These are phyloP conservation scores for Hycleus cichorii DNA, from an alignment of 1,140 invertebrate species.

Conservation along the genomic window DNA sequence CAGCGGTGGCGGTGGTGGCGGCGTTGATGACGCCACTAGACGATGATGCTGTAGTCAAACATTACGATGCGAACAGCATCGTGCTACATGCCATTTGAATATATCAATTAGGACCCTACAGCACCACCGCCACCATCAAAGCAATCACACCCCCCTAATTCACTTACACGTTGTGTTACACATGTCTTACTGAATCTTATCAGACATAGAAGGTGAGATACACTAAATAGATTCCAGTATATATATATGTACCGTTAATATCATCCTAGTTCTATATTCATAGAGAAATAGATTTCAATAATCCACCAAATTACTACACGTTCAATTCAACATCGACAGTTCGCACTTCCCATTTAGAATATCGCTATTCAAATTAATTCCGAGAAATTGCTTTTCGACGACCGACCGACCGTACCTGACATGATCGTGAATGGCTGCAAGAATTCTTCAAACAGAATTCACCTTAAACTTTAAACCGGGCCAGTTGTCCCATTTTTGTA, in stretches of 20 bases:
- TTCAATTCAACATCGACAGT: conserved; percentile 3
- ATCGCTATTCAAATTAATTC: too few species aligned
- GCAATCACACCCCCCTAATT: conserved; percentile 2
- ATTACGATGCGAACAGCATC: conserved; percentile 14
- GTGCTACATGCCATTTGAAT: conserved; percentile 14
- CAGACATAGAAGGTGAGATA: background rate
- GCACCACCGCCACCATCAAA: background rate
- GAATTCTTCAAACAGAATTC: too few species aligned
- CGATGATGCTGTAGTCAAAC: background rate
- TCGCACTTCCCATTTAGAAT: background rate
- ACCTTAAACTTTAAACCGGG: too few species aligned
- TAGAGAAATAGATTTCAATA: conserved; percentile 11
- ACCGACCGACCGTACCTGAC: too few species aligned
- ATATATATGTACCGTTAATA: background rate
- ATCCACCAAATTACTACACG: conserved; percentile 12
- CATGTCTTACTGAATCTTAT: conserved; percentile 1
- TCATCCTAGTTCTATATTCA: too few species aligned
- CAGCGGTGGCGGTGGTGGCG: background rate
- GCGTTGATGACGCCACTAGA: too few species aligned
- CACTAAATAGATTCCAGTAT: conserved; percentile 4
- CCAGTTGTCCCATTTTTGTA: too few species aligned
- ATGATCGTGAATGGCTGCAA: too few species aligned
- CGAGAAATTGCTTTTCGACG: too few species aligned
- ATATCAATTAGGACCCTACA: conserved; percentile 10
- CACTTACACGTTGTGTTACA: conserved; percentile 5